Conservation (phyloP, 1,140 invertebrate species). For the Papilio helenus region DNA sequence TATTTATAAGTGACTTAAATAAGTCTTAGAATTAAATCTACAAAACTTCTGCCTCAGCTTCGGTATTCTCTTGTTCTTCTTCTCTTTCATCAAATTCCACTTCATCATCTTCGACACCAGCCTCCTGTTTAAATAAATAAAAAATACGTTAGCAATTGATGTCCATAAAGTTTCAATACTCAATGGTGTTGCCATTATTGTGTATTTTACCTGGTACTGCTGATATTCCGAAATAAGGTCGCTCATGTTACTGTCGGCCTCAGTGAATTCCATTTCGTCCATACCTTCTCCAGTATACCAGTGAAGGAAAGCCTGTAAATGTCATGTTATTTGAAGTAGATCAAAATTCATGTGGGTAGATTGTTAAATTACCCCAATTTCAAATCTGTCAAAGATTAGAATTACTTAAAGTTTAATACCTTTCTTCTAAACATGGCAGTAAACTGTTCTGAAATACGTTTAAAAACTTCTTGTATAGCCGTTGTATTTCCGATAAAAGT, state of each 20-base stretch:
- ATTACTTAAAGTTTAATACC: conserved; percentile 59
- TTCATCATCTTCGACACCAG: conserved; percentile 61
- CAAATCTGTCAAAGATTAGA: background rate
- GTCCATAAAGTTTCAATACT: background rate
- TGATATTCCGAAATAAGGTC: conserved; percentile 95
- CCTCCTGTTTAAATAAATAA: conserved; percentile 53
- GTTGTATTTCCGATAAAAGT: conserved; percentile 88
- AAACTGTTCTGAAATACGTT: conserved; percentile 84
- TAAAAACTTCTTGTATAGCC: conserved; percentile 88
- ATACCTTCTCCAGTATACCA: conserved; percentile 95
- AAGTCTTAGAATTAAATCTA: background rate
- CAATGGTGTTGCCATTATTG: background rate
- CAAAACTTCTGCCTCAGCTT: background rate
- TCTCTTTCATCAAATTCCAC: conserved; percentile 69
- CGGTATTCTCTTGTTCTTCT: conserved; percentile 46
- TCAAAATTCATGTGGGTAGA: background rate
- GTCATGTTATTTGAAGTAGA: background rate
- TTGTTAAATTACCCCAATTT: background rate
- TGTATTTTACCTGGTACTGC: conserved; percentile 88
- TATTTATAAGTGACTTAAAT: background rate
- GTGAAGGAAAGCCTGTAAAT: conserved; percentile 80
- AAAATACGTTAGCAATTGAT: background rate
- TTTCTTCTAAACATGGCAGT: conserved; percentile 92
- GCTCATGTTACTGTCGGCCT: conserved; percentile 91
- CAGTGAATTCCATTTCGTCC: conserved; percentile 91